These are phyloP conservation scores for Sarcophaga carnaria DNA, from an alignment of 2,888 invertebrate genomes.

Conservation along the genomic window DNA sequence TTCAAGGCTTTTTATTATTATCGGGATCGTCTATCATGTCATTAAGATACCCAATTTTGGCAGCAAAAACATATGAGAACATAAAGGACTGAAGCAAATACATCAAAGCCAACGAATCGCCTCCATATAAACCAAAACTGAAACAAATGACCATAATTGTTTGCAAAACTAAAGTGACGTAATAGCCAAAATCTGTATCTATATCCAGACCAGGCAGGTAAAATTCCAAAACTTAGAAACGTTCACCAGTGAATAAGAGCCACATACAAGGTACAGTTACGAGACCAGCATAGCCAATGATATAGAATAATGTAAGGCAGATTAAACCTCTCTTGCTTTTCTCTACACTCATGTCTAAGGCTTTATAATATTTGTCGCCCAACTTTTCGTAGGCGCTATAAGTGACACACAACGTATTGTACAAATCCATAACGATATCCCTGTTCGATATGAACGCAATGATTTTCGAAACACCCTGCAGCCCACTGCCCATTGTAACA, in stretches of 20 bases:
- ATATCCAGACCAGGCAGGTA: conserved; percentile 71
- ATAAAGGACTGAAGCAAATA: conserved; percentile 68
- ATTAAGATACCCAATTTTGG: conserved; percentile 71
- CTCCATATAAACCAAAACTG: conserved; percentile 71
- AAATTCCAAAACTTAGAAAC: conserved; percentile 71
- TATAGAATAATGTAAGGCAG: neutral
- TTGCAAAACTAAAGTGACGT: conserved; percentile 68
- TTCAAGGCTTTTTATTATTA: conserved; percentile 24
- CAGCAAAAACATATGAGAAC: conserved; percentile 71
- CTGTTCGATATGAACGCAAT: conserved; percentile 44
- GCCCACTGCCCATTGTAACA: conserved; percentile 70
- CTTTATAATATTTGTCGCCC: conserved; percentile 54
- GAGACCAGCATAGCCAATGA: conserved; percentile 5
- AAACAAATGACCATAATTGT: conserved; percentile 58
- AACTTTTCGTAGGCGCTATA: conserved; percentile 67
- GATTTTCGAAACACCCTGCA: conserved; percentile 71
- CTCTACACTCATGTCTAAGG: conserved; percentile 46
- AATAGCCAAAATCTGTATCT: conserved; percentile 67
- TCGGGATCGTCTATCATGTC: conserved; percentile 21
- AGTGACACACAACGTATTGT: conserved; percentile 37
- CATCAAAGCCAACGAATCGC: conserved; percentile 71
- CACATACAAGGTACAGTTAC: conserved; percentile 50
- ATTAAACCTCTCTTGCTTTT: conserved; percentile 35
- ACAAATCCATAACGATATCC: conserved; percentile 40
- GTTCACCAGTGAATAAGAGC: conserved; percentile 35